Evolutionary conservation across 1,140 invertebrate genomes (phyloP), one percentile per base, ranked within the genome.

Genomic region (Tetranychus cinnabarinus): DNA sequence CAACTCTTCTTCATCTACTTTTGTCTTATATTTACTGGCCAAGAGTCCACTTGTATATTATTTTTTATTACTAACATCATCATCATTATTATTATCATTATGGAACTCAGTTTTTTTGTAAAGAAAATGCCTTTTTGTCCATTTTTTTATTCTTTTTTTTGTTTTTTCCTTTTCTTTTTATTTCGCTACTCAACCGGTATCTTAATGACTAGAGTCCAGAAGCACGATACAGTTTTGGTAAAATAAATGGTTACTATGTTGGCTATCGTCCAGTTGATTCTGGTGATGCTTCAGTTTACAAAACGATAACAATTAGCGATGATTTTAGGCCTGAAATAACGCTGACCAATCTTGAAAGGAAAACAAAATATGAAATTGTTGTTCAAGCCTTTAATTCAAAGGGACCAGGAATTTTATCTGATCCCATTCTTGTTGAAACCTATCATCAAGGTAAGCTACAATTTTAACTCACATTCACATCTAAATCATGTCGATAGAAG

Each of bases 301-400:
- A 56, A 36, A 58, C 55, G 10, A 33, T 63, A 39, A 23, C 10
- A 10, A n/a, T 50, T 31, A 23, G 31, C 36, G 33, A 57, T 60
- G 54, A 46, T 50, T 60, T 66, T 4, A 63, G 61, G 10, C 59
- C 46, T 2, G 62, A 67, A 39, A 59, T 36, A 15, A 61, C 65
- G 23, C 47, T 68, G 0, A 64, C 52, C 2, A 60, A 64, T 3
- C 46, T 68, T 1, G 60, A 52, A 13, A 60, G 64, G 46, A 50
- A 54, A 31, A 65, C 64, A 12, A 64, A 65, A 34, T 68, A 68
- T 60, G 56, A 57, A 23, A 61, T 68, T 33, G 59, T 68, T 8
- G 85, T 96, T 0, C 88, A 93, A 71, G 87, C 89, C 2, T 93
- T 88, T 69, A 97, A 95, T 67, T 84, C 83, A 42, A 78, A 60